A percentile compares a stretch with the other conserved stretches of the same genome.
phyloP scores from a whole-genome alignment of 2,113 vertebrate species.

The Nestor notabilis region DNA sequence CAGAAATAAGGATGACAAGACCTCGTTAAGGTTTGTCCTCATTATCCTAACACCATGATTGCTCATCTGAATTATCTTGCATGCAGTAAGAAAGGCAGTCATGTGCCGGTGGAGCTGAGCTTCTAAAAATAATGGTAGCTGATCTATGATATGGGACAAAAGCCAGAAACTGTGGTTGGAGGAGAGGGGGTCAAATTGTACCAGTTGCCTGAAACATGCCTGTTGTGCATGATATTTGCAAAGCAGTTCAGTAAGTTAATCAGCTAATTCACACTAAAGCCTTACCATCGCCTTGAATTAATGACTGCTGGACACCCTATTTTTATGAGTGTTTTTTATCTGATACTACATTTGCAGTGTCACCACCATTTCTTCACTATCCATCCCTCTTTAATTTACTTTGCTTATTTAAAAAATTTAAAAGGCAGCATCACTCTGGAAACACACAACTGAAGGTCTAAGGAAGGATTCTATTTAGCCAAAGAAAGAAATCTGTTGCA shows the following conservation, averaged over 20 bases:
- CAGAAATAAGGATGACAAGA: background rate
- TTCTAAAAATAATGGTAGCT: background rate
- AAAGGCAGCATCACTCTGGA: background rate
- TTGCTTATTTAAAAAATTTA: background rate
- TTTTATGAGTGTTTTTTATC: background rate
- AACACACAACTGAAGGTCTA: background rate
- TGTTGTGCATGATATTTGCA: background rate
- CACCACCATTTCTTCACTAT: background rate
- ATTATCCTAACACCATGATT: background rate
- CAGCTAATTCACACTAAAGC: background rate
- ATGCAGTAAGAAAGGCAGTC: background rate
- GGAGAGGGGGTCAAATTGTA: background rate
- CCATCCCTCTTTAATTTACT: background rate
- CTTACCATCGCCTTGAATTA: background rate
- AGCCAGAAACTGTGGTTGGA: background rate
- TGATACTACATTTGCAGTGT: background rate
- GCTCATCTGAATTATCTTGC: background rate
- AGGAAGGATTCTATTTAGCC: background rate
- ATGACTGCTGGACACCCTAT: background rate
- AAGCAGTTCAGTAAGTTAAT: background rate
- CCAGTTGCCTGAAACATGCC: background rate
- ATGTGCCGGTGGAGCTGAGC: background rate
- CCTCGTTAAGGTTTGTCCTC: background rate
- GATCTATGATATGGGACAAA: background rate
- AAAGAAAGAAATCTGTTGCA: background rate